Percentiles rank a stretch among this genome's conserved stretches.
Conservation (phyloP, 1,140 invertebrate species). For the Drosophila orosa region DNA sequence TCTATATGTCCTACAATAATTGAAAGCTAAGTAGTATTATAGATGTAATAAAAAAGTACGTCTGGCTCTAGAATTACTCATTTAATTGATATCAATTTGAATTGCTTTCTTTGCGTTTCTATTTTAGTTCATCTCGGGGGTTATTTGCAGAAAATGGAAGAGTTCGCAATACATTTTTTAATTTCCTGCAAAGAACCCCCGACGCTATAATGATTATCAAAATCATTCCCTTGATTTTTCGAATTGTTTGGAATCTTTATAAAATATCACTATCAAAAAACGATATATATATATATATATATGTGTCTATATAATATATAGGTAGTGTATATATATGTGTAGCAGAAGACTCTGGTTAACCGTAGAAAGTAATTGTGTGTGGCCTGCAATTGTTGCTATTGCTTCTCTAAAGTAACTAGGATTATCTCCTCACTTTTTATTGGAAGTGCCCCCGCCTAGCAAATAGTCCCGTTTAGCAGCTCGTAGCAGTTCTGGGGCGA, state of each 20-base stretch:
- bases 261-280: constrained; percentile 56
- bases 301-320: constrained; percentile 42
- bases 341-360: constrained; percentile 71
- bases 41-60: constrained; percentile 51
- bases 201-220: constrained; percentile 5
- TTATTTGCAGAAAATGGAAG: constrained; percentile 2
- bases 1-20: constrained; percentile 52
- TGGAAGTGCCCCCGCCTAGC: constrained; percentile 52
- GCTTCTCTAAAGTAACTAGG: constrained; percentile 75
- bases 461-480: constrained; percentile 82
- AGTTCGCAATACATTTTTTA: constrained; percentile 11
- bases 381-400: constrained; percentile 71
- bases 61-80: constrained; percentile 40
- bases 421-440: constrained; percentile 33
- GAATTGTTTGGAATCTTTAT: constrained; percentile 30
- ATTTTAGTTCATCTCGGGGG: constrained; percentile 1
- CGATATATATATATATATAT: constrained; percentile 58
- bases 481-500: constrained; percentile 70
- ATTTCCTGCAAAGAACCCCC: constrained; percentile 44
- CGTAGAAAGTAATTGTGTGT: constrained; percentile 71
- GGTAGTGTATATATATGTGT: constrained; percentile 37
- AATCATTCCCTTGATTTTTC: constrained; percentile 17
- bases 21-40: constrained; percentile 56
- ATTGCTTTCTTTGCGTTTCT: constrained; percentile 30
- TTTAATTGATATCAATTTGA: constrained; percentile 40